Conservation (phyloP, 2,113 vertebrate species). For the Cyprinodon variegatus region DNA sequence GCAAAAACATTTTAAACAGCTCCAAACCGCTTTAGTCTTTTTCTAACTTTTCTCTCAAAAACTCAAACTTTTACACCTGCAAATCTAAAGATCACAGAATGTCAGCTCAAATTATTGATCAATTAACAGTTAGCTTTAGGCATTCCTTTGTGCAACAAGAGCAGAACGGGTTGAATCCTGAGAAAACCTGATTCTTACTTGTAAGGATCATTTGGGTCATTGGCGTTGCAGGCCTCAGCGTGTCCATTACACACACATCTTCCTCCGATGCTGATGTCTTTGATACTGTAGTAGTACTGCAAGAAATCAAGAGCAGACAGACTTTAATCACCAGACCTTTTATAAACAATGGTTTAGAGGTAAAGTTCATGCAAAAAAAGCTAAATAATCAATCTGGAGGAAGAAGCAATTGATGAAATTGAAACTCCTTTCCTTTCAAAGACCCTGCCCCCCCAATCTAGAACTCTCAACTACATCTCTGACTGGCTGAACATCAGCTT, state of each 20-base stretch:
- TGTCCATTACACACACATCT: slow-evolving; percentile 97
- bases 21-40: too few species aligned
- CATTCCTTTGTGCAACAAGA: too few species aligned
- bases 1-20: too few species aligned
- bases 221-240: slow-evolving; percentile 90
- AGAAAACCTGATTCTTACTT: slow-evolving; percentile 77
- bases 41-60: too few species aligned
- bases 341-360: neutral
- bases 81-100: too few species aligned
- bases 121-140: too few species aligned
- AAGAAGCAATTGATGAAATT: too few species aligned
- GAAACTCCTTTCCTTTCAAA: too few species aligned
- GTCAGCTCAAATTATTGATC: too few species aligned
- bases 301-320: neutral
- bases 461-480: neutral
- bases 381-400: too few species aligned
- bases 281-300: slow-evolving; percentile 98
- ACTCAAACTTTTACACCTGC: too few species aligned
- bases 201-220: slow-evolving; percentile 90
- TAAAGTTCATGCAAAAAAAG: too few species aligned
- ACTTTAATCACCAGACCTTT: neutral
- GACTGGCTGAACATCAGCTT: neutral
- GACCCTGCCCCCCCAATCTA: neutral
- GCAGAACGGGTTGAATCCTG: neutral
- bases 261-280: slow-evolving; percentile 96